These are phyloP conservation scores for Scomber colias DNA, from an alignment of 2,113 vertebrate species.

Conservation along the genomic window DNA sequence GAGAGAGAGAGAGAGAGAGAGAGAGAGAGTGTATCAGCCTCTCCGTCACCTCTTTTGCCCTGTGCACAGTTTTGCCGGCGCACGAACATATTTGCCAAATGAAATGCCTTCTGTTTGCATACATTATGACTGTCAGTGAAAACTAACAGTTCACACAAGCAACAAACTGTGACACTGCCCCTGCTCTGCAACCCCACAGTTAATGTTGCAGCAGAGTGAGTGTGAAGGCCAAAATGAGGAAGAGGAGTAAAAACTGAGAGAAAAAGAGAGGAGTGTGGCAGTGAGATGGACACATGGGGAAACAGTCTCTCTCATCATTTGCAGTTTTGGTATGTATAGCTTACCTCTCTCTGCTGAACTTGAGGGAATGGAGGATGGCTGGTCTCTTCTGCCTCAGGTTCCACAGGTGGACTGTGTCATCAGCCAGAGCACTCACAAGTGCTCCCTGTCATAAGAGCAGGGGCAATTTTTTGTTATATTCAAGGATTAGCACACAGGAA, in stretches of 20 bases:
- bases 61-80: slow-evolving; percentile 42
- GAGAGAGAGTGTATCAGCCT: slow-evolving; percentile 6
- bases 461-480: neutral
- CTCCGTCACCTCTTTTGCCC: slow-evolving; percentile 42
- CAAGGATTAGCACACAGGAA: neutral
- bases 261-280: neutral
- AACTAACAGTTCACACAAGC: slow-evolving; percentile 53
- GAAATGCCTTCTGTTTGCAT: slow-evolving; percentile 61
- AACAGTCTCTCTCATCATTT: neutral
- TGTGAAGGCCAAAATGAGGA: slow-evolving; percentile 32
- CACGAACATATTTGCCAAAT: slow-evolving; percentile 51
- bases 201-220: slow-evolving; percentile 39
- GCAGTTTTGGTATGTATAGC: slow-evolving; percentile 4
- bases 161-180: slow-evolving; percentile 49
- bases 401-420: slow-evolving; percentile 98
- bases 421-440: slow-evolving; percentile 98
- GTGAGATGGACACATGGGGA: neutral
- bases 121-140: slow-evolving; percentile 41
- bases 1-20: too few species aligned
- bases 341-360: slow-evolving; percentile 98
- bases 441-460: slow-evolving; percentile 88
- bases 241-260: slow-evolving; percentile 6
- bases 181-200: slow-evolving; percentile 23
- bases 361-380: slow-evolving; percentile 97
- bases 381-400: slow-evolving; percentile 99